These are phyloP conservation scores for Drosophila parabipectinata DNA, from an alignment of 1,140 invertebrate species.

Conservation along the genomic window DNA sequence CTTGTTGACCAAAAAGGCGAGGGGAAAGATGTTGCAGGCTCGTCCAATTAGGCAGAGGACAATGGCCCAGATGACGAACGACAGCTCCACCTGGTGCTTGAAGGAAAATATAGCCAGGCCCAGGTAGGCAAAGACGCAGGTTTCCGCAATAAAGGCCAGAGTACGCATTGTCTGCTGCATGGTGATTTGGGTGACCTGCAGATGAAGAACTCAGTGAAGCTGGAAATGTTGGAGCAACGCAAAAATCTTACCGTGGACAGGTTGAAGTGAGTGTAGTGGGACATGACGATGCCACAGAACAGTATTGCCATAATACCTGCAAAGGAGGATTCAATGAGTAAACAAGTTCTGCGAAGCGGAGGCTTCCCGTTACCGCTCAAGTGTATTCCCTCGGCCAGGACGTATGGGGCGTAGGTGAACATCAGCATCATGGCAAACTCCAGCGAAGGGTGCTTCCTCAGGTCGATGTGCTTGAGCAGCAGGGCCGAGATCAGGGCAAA, in stretches of 20 bases:
- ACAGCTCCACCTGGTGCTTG: slow-evolving; percentile 91
- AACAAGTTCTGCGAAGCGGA: background rate
- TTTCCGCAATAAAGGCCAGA: slow-evolving; percentile 98
- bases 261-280: slow-evolving; percentile 99
- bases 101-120: slow-evolving; percentile 99
- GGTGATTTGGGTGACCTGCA: slow-evolving; percentile 96
- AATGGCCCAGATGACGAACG: slow-evolving; percentile 96
- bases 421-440: slow-evolving; percentile 99
- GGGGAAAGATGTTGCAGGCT: slow-evolving; percentile 98
- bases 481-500: slow-evolving; percentile 97
- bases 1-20: slow-evolving; percentile 96
- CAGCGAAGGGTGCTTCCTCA: slow-evolving; percentile 98
- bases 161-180: slow-evolving; percentile 99
- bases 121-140: slow-evolving; percentile 99
- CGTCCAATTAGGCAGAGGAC: slow-evolving; percentile 96
- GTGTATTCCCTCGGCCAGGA: slow-evolving; percentile 94
- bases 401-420: slow-evolving; percentile 99
- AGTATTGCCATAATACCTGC: slow-evolving; percentile 97
- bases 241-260: slow-evolving; percentile 89
- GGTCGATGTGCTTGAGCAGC: slow-evolving; percentile 97
- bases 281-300: slow-evolving; percentile 99
- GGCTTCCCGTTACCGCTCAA: slow-evolving; percentile 86
- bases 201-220: background rate
- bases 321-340: background rate
- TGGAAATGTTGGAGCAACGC: background rate